A percentile compares a stretch with the other conserved stretches of the same genome.
These are phyloP conservation scores for Erythrolamprus reginae DNA, from an alignment of 2,113 vertebrate genomes.

Conservation along the genomic window DNA sequence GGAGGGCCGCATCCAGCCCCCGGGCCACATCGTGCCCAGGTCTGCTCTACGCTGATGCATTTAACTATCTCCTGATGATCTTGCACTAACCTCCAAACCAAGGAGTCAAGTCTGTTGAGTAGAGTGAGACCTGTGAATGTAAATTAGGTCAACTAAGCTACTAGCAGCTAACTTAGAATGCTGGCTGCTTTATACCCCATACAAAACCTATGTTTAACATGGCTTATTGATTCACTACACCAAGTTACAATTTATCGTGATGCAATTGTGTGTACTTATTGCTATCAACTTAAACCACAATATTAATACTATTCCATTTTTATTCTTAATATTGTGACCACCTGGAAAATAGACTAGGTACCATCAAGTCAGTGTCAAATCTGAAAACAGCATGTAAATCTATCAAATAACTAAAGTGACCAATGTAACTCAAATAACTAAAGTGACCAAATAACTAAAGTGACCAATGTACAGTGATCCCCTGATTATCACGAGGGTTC, in stretches of 20 bases:
- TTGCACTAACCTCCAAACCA: neutral
- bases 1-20: too few relatives aligned
- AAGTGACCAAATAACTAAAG: too few relatives aligned
- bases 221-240: neutral
- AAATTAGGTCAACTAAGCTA: neutral
- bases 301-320: neutral
- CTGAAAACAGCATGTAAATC: neutral
- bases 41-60: neutral
- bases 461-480: too few relatives aligned
- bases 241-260: neutral
- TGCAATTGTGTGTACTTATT: neutral
- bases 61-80: neutral
- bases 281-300: neutral
- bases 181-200: neutral
- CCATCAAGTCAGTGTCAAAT: neutral
- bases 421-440: too few relatives aligned
- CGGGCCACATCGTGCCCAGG: too few relatives aligned
- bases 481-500: too few relatives aligned
- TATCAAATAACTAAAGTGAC: neutral
- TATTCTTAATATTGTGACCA: neutral
- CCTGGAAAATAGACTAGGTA: neutral
- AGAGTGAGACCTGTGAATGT: neutral
- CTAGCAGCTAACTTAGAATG: neutral
- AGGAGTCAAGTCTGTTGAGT: neutral
- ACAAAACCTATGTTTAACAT: neutral